A percentile compares a stretch with the other conserved stretches of the same genome.
These are phyloP conservation scores for Tachuris rubrigastra DNA, from an alignment of 2,113 vertebrate genomes.

Conservation along the genomic window DNA sequence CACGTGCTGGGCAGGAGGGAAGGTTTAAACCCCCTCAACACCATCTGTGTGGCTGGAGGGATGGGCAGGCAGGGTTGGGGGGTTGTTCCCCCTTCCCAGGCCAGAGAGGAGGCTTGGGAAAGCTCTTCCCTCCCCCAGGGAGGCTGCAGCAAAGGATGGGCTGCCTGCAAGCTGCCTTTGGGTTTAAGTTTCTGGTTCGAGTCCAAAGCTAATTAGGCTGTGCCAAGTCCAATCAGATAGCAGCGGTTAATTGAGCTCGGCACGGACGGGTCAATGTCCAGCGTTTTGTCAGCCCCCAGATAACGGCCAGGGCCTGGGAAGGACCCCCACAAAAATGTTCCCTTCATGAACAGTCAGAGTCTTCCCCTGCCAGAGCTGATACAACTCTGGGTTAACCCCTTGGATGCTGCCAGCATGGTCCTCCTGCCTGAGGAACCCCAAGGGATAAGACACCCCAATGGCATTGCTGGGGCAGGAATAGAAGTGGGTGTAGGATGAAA, in stretches of 20 bases:
- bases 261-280: constrained; percentile 43
- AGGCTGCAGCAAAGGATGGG: neutral
- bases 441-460: rapidly evolving
- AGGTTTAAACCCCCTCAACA: neutral
- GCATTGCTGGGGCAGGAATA: neutral
- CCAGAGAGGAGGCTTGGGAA: neutral
- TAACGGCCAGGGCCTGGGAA: constrained; percentile 46
- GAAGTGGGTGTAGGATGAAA: neutral
- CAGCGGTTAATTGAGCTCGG: neutral
- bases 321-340: constrained; percentile 1
- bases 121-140: neutral
- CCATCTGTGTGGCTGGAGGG: rapidly evolving
- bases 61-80: neutral
- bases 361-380: neutral
- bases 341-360: neutral
- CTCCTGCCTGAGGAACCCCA: neutral
- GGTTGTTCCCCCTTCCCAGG: neutral
- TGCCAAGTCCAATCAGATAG: constrained; percentile 61
- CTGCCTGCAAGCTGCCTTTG: neutral
- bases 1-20: neutral
- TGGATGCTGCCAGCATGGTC: rapidly evolving
- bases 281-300: neutral
- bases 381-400: neutral
- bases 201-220: constrained; percentile 74
- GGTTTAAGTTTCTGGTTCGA: constrained; percentile 24